Conservation (phyloP, 2,888 invertebrate species). For the Biston stratarius region DNA sequence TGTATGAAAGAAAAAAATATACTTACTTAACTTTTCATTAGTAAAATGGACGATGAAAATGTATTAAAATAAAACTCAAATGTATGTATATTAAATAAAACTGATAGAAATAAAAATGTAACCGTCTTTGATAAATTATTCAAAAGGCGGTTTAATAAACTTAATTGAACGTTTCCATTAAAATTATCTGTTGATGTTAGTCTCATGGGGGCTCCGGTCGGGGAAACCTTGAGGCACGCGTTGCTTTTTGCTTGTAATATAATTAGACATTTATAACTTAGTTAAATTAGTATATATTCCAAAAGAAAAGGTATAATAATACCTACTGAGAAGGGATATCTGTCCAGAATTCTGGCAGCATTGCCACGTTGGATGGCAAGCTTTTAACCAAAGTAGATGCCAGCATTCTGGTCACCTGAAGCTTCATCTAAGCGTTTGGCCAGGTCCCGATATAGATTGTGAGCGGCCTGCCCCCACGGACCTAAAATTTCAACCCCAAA, state of each 20-base stretch:
- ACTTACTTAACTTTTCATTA: neutral
- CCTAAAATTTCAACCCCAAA: too few relatives aligned
- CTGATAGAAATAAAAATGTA: conserved; percentile 1
- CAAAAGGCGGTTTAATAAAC: conserved; percentile 12
- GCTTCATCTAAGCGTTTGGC: too few relatives aligned
- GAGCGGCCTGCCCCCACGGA: too few relatives aligned
- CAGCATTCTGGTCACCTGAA: too few relatives aligned
- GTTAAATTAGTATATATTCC: neutral
- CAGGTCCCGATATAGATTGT: too few relatives aligned
- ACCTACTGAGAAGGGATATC: too few relatives aligned
- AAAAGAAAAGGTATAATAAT: too few relatives aligned
- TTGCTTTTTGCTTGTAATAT: conserved; percentile 1
- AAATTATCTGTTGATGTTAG: conserved; percentile 14
- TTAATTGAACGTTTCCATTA: conserved; percentile 20
- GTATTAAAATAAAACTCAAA: too few relatives aligned
- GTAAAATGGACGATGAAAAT: too few relatives aligned
- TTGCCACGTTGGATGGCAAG: too few relatives aligned
- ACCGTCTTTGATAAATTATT: conserved; percentile 3
- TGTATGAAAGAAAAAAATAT: neutral
- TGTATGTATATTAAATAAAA: neutral
- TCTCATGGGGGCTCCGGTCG: conserved; percentile 1
- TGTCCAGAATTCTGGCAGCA: too few relatives aligned
- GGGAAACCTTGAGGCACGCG: conserved; percentile 8
- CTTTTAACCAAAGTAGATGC: too few relatives aligned
- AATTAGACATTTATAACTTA: neutral